phyloP scores from a whole-genome alignment of 2,888 invertebrate species.

The Ellobium chinense region DNA sequence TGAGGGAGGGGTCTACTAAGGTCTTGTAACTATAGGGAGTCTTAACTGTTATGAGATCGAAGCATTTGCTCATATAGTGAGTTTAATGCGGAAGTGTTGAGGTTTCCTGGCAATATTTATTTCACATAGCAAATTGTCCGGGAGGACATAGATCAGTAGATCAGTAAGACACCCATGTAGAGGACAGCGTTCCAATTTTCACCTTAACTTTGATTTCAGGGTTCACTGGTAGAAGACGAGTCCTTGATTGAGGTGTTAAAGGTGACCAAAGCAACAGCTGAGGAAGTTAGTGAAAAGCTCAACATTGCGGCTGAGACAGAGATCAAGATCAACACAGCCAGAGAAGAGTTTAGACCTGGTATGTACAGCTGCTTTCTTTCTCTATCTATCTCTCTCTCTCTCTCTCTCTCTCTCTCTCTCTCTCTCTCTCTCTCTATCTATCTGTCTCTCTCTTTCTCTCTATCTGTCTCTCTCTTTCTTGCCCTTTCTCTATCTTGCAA shows the following conservation, averaged over 20 bases:
- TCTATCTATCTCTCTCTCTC: neutral
- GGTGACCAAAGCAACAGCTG: slow-evolving; percentile 82
- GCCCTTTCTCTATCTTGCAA: neutral
- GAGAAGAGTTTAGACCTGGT: slow-evolving; percentile 94
- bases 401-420: no score
- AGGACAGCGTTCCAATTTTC: neutral
- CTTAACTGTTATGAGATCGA: no score
- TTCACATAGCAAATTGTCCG: no score
- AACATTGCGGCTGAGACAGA: slow-evolving; percentile 95
- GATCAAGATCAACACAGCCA: slow-evolving; percentile 93
- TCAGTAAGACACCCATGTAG: no score
- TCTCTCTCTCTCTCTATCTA: neutral
- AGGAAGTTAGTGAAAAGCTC: slow-evolving; percentile 96
- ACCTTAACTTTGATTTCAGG: slow-evolving; percentile 81
- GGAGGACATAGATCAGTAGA: no score
- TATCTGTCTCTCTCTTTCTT: no score
- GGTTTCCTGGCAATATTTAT: no score
- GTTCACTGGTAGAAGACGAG: slow-evolving; percentile 96
- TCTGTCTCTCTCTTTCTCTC: neutral
- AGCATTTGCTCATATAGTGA: no score
- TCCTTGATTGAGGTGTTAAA: slow-evolving; percentile 86
- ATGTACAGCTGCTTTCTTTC: no score
- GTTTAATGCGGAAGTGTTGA: no score
- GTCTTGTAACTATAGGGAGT: no score
- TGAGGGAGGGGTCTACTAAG: no score